Conservation (phyloP, 2,797 vertebrate genomes). For the Phoeniculus purpureus region DNA sequence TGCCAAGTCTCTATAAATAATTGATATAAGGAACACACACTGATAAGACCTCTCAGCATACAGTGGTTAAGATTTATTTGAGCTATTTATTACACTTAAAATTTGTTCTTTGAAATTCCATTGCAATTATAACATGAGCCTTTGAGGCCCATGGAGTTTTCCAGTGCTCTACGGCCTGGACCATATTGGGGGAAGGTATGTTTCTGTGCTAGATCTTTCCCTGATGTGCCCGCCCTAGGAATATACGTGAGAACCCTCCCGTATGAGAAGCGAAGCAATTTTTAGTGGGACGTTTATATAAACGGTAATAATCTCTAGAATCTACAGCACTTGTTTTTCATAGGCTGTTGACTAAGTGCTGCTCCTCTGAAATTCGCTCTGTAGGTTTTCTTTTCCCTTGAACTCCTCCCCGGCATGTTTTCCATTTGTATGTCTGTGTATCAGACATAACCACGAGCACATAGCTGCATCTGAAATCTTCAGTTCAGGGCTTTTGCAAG, state of each 20-base stretch:
- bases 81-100: constrained; percentile 78
- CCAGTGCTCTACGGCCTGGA: constrained; percentile 53
- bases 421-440: constrained; percentile 46
- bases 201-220: constrained; percentile 50
- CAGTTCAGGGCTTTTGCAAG: background rate
- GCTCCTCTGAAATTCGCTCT: background rate
- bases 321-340: constrained; percentile 30
- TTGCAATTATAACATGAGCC: constrained; percentile 75
- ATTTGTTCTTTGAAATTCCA: constrained; percentile 78
- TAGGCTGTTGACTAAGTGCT: constrained; percentile 42
- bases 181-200: constrained; percentile 69
- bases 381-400: background rate
- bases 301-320: constrained; percentile 35
- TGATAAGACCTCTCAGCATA: constrained; percentile 75
- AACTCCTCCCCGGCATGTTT: background rate
- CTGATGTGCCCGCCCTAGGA: constrained; percentile 44
- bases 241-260: constrained; percentile 22
- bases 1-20: constrained; percentile 78
- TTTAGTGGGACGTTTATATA: constrained; percentile 42
- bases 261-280: constrained; percentile 43
- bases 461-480: background rate
- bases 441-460: constrained; percentile 12
- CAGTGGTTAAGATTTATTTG: constrained; percentile 73
- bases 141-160: constrained; percentile 67
- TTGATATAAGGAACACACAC: constrained; percentile 71